Percentiles rank a stretch among this genome's conserved stretches.
These are phyloP conservation scores for Muschampia plurimacula DNA, from an alignment of 2,888 invertebrate species.

Conservation along the genomic window DNA sequence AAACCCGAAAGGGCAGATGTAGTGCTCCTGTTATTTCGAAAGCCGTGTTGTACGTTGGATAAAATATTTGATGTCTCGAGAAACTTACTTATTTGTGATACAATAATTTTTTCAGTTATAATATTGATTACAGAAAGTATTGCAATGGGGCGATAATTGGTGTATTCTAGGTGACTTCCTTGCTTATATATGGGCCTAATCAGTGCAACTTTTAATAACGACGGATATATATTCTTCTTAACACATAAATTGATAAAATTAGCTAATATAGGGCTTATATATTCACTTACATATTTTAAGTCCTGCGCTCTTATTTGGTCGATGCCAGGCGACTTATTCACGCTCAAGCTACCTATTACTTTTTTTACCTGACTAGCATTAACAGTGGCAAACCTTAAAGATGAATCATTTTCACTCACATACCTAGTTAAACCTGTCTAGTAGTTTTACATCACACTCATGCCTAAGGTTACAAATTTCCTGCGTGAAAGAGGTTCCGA, in stretches of 20 bases:
- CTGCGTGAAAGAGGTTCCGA: background rate
- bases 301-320: constrained; percentile 29
- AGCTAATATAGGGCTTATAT: constrained; percentile 36
- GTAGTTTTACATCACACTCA: background rate
- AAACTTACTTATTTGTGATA: constrained; percentile 6
- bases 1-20: background rate
- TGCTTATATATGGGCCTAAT: constrained; percentile 42
- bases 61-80: background rate
- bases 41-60: constrained; percentile 5
- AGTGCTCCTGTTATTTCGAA: background rate
- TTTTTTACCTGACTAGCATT: background rate
- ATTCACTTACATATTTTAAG: constrained; percentile 34
- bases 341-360: constrained; percentile 24
- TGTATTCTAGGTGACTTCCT: constrained; percentile 36
- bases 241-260: constrained; percentile 39
- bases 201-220: constrained; percentile 36
- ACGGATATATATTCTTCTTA: constrained; percentile 22
- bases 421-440: constrained; percentile 4
- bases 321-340: constrained; percentile 7
- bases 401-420: constrained; percentile 5
- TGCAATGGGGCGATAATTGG: constrained; percentile 42
- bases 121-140: constrained; percentile 26
- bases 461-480: constrained; percentile 5
- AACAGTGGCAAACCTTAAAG: background rate
- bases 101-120: constrained; percentile 17